Evolutionary conservation across 2,797 vertebrate species (phyloP).

Genomic region (Danio albolineatus): DNA sequence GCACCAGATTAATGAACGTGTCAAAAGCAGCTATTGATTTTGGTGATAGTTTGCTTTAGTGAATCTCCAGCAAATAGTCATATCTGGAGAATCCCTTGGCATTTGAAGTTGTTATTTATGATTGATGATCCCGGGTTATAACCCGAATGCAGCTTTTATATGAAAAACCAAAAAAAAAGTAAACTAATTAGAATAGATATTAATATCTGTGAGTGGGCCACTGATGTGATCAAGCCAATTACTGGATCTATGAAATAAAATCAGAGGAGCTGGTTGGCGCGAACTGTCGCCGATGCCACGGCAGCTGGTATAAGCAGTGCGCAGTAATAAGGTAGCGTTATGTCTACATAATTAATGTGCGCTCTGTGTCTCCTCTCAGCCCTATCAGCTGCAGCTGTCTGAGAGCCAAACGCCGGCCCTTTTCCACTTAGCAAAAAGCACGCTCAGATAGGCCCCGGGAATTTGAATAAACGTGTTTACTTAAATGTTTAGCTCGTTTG

Average conservation of each 20-base stretch:
- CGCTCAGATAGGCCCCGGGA: neutral
- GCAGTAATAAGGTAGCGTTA: constrained; percentile 41
- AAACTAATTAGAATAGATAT: constrained; percentile 49
- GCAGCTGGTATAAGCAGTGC: constrained; percentile 45
- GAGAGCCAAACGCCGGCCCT: constrained; percentile 10
- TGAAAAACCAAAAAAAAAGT: constrained; percentile 21
- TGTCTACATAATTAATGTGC: constrained; percentile 51
- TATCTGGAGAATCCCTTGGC: constrained; percentile 38
- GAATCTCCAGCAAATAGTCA: constrained; percentile 49
- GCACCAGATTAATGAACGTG: constrained; percentile 46
- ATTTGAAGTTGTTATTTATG: constrained; percentile 34
- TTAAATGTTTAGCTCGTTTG: neutral
- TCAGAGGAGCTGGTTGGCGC: constrained; percentile 39
- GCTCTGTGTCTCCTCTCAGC: constrained; percentile 37
- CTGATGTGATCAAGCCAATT: constrained; percentile 46
- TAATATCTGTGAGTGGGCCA: constrained; percentile 45
- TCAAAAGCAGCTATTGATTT: constrained; percentile 48
- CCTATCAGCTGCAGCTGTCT: constrained; percentile 41
- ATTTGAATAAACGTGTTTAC: constrained; percentile 16
- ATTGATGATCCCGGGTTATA: constrained; percentile 26
- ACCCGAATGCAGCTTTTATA: neutral
- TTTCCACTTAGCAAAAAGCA: constrained; percentile 24
- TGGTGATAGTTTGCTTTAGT: constrained; percentile 52
- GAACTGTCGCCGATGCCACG: constrained; percentile 30
- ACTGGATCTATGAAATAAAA: constrained; percentile 48